These are phyloP conservation scores for Nomada flava DNA, from an alignment of 2,888 invertebrate species.

Conservation along the genomic window DNA sequence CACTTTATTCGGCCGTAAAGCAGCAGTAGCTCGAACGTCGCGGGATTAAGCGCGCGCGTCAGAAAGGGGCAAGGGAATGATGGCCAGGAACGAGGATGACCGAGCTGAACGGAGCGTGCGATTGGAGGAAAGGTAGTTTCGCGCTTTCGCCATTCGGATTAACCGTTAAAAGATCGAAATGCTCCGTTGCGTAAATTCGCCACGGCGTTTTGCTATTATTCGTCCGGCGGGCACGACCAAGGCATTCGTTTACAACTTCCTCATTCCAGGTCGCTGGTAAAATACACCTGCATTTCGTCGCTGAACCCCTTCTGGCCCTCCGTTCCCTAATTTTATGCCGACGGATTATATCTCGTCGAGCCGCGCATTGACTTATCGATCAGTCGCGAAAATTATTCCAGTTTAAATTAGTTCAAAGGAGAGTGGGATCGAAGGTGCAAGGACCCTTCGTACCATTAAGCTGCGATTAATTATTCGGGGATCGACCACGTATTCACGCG, in stretches of 20 bases:
- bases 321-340: not conserved
- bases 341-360: no score
- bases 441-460: conserved; percentile 8
- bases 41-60: conserved; percentile 44
- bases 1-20: conserved; percentile 61
- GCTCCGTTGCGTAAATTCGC: conserved; percentile 34
- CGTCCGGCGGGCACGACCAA: conserved; percentile 2
- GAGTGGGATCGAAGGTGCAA: no score
- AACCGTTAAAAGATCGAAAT: conserved; percentile 59
- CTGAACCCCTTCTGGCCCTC: not conserved
- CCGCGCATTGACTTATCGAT: no score
- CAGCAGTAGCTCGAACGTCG: conserved; percentile 35
- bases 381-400: no score
- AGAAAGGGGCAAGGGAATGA: conserved; percentile 6
- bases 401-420: no score
- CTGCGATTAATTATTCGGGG: conserved; percentile 46
- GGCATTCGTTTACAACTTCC: conserved; percentile 46
- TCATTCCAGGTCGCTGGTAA: conserved; percentile 19
- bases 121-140: conserved; percentile 42
- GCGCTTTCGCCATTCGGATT: conserved; percentile 46
- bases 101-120: conserved; percentile 17
- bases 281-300: not conserved
- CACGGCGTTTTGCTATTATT: conserved; percentile 40
- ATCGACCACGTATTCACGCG: not conserved
- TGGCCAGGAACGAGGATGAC: conserved; percentile 26